Evolutionary conservation across 2,888 invertebrate species (phyloP).

Genomic region (Elmis aenea): DNA sequence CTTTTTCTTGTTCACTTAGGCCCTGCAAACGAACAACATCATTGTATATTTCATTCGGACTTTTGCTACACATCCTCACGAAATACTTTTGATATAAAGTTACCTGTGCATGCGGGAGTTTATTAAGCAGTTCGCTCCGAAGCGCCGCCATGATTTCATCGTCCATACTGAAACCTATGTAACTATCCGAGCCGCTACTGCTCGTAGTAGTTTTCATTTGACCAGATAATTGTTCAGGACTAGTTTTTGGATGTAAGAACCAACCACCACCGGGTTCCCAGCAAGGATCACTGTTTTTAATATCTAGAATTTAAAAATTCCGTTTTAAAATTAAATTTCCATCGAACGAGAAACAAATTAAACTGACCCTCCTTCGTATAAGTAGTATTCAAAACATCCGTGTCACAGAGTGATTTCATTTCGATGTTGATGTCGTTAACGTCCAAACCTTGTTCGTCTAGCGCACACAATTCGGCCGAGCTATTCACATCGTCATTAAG

Average conservation of each 20-base stretch:
- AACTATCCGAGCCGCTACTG: conserved; percentile 36
- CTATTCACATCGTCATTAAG: too few species aligned
- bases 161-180: conserved; percentile 58
- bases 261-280: conserved; percentile 42
- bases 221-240: conserved; percentile 34
- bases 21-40: conserved; percentile 26
- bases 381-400: too few species aligned
- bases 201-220: conserved; percentile 31
- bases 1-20: conserved; percentile 39
- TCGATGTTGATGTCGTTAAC: conserved; percentile 53
- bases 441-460: conserved; percentile 44
- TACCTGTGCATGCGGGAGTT: conserved; percentile 65
- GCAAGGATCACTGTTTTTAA: neutral
- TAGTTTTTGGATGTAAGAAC: conserved; percentile 46
- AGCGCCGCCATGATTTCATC: conserved; percentile 68
- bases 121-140: conserved; percentile 64
- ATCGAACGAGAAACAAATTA: too few species aligned
- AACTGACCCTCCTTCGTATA: too few species aligned
- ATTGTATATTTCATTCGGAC: neutral
- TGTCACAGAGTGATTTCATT: too few species aligned
- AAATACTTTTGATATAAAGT: too few species aligned
- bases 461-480: too few species aligned
- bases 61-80: too few species aligned
- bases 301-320: too few species aligned
- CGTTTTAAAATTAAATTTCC: too few species aligned